These are phyloP conservation scores for Takifugu rubripes DNA, from an alignment of 2,797 vertebrate species.

Conservation along the genomic window DNA sequence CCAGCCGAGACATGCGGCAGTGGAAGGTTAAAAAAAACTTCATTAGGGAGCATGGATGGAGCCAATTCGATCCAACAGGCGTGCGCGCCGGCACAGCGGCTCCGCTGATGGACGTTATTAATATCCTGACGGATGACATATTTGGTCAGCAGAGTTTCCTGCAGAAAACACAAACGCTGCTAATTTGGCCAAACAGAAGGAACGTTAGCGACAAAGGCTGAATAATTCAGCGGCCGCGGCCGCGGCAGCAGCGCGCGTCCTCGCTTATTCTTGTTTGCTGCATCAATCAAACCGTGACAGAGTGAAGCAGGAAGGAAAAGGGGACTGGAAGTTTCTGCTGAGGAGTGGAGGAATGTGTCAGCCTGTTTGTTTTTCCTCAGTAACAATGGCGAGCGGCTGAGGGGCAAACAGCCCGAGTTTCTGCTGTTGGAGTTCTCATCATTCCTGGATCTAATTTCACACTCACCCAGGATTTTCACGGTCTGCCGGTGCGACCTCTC, in stretches of 20 bases:
- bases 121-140: slow-evolving; percentile 49
- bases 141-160: slow-evolving; percentile 32
- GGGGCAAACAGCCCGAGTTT: neutral
- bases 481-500: slow-evolving; percentile 78
- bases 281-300: neutral
- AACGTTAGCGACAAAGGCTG: slow-evolving; percentile 11
- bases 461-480: slow-evolving; percentile 81
- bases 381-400: neutral
- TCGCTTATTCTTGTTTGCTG: too few species aligned
- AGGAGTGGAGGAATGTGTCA: neutral
- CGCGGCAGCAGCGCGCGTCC: neutral
- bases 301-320: neutral
- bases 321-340: neutral
- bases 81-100: slow-evolving; percentile 17
- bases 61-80: slow-evolving; percentile 39
- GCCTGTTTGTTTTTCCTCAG: neutral
- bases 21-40: slow-evolving; percentile 20
- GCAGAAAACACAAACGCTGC: slow-evolving; percentile 29
- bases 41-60: slow-evolving; percentile 52
- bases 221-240: slow-evolving; percentile 16
- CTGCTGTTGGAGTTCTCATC: neutral
- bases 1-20: slow-evolving; percentile 2
- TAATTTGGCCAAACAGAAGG: slow-evolving; percentile 34
- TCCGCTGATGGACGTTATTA: slow-evolving; percentile 45
- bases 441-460: neutral